Evolutionary conservation across 2,888 invertebrate genomes (phyloP).

Genomic region (Erpobdella octoculata): DNA sequence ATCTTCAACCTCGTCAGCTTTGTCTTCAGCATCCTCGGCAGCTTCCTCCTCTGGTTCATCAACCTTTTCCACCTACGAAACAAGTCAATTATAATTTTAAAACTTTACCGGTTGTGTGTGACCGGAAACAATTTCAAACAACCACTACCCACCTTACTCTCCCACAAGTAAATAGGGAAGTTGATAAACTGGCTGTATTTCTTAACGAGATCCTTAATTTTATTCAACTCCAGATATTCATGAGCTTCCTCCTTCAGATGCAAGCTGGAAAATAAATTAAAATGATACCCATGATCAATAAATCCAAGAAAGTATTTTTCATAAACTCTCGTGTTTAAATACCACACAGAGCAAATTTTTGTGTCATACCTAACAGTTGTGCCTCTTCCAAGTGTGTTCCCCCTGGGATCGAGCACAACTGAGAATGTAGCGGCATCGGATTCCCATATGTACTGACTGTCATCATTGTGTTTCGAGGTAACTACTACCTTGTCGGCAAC

Average conservation of each 20-base stretch:
- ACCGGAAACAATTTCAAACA: neutral
- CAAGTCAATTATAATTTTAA: neutral
- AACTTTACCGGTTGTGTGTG: neutral
- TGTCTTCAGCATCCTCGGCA: slow-evolving; percentile 71
- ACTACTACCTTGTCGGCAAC: slow-evolving; percentile 27
- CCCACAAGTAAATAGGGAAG: slow-evolving; percentile 94
- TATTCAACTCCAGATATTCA: slow-evolving; percentile 87
- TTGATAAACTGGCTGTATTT: slow-evolving; percentile 99
- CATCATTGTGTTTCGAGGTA: slow-evolving; percentile 78
- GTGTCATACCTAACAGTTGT: slow-evolving; percentile 66
- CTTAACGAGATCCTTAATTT: slow-evolving; percentile 78
- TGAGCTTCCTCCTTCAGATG: slow-evolving; percentile 92
- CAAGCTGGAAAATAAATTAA: slow-evolving; percentile 58
- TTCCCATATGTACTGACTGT: slow-evolving; percentile 89
- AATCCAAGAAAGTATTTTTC: too few relatives aligned
- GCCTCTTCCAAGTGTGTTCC: slow-evolving; percentile 80
- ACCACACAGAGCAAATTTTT: neutral
- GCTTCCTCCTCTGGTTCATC: slow-evolving; percentile 77
- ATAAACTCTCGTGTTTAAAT: too few relatives aligned
- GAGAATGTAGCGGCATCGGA: slow-evolving; percentile 84
- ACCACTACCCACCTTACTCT: slow-evolving; percentile 58
- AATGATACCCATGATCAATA: neutral
- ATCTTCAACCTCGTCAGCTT: slow-evolving; percentile 60
- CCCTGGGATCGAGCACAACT: slow-evolving; percentile 86
- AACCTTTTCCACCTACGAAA: slow-evolving; percentile 62